Evolutionary conservation across 2,797 vertebrate species (phyloP).

Genomic region (Urocyon cinereoargenteus): DNA sequence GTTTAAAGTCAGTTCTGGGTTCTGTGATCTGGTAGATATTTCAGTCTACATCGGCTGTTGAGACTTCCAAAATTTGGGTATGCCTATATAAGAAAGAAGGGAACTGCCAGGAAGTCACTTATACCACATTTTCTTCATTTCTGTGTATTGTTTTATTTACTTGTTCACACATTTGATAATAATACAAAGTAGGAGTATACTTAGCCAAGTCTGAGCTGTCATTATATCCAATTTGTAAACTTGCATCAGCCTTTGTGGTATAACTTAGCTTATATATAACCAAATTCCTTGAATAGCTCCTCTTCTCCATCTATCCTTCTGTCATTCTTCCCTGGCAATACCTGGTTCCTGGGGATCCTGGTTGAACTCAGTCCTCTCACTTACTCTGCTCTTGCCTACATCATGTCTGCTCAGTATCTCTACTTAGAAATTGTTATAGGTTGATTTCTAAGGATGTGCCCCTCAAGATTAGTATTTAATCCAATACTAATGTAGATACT

Average conservation of each 20-base stretch:
- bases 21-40: neutral
- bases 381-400: neutral
- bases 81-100: neutral
- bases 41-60: neutral
- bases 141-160: neutral
- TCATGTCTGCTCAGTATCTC: neutral
- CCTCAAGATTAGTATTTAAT: neutral
- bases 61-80: neutral
- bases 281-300: neutral
- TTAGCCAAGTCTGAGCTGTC: neutral
- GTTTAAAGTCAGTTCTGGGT: neutral
- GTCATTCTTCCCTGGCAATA: neutral
- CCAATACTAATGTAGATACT: slow-evolving; percentile 9
- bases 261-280: neutral
- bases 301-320: neutral
- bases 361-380: neutral
- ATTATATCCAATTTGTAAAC: neutral
- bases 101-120: neutral
- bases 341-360: neutral
- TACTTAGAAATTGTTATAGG: neutral
- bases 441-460: neutral
- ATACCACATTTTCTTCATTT: neutral
- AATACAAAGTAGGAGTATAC: neutral
- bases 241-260: neutral
- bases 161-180: neutral